Percentiles rank a stretch among this genome's conserved stretches.
Conservation (phyloP, 1,140 invertebrate species). For the Pogonomyrmex californicus region DNA sequence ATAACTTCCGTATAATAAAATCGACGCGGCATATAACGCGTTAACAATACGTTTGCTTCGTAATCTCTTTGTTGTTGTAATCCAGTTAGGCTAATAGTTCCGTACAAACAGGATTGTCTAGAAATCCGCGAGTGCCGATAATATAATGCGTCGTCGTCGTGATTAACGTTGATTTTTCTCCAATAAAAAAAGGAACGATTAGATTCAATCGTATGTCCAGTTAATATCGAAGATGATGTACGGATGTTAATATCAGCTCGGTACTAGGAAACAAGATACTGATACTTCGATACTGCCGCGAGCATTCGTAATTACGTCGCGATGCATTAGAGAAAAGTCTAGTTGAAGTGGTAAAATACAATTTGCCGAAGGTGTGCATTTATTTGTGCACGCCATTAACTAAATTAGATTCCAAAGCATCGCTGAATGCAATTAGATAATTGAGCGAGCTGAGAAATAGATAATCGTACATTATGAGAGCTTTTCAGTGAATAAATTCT, state of each 20-base stretch:
- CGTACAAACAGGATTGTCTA: slow-evolving; percentile 48
- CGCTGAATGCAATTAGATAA: neutral
- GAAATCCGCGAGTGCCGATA: slow-evolving; percentile 3
- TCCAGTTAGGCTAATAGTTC: slow-evolving; percentile 51
- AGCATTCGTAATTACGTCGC: slow-evolving; percentile 11
- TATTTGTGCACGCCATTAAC: slow-evolving; percentile 20
- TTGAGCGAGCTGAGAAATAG: neutral
- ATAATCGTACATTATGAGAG: neutral
- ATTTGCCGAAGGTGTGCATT: slow-evolving; percentile 10
- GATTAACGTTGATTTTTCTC: neutral
- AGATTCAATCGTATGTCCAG: neutral
- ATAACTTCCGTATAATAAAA: neutral
- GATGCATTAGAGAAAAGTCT: slow-evolving; percentile 7
- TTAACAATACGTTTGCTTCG: slow-evolving; percentile 28
- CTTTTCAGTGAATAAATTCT: neutral
- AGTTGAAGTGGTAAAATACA: neutral
- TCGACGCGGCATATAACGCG: neutral
- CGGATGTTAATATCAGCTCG: neutral
- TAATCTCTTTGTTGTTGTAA: slow-evolving; percentile 46
- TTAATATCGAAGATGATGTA: neutral
- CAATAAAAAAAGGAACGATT: neutral
- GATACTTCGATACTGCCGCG: neutral
- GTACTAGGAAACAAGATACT: neutral
- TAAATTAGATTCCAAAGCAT: slow-evolving; percentile 19
- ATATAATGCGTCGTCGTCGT: neutral